Evolutionary conservation across 2,888 invertebrate species (phyloP), one percentile per base, ranked within the genome.

Genomic region (Anthrax anthrax): DNA sequence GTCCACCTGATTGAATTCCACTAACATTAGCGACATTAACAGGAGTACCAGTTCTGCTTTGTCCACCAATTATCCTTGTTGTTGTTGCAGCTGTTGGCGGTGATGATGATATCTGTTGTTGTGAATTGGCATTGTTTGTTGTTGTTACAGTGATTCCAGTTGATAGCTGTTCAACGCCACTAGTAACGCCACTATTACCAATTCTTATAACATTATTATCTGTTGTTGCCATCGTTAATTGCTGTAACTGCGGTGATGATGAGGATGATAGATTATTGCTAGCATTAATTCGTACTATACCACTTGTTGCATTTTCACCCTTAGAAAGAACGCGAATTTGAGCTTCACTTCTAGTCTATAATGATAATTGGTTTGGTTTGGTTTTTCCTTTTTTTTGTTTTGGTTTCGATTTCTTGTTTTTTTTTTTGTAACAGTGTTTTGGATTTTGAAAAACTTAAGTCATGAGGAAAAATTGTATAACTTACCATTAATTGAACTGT

Each of bases 261-360:
- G 38, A 17, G 18, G 36, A 34, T 34, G 27, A 37, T 17, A 23
- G 17, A 29, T 39, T 37, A 13, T 47, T 42, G 37, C 53, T 56
- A n/a, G 57, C 52, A 14, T 55, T 54, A 47, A 62, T 55, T 12
- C 69, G 63, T 27, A 67, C 62, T 23, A 69, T 63, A 17, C 69
- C 69, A 34, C 65, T 62, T 46, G 51, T 58, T 18, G 54, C 51
- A 47, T 61, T 56, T 49, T 68, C 69, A 36, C 63, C 59, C 50
- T 63, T 64, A 27, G 64, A 55, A 43, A 69, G 53, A 51, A 67
- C 60, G n/a, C 66, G 63, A 47, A 69, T 59, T 50, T 63, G 62
- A 47, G 65, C 62, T 53, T 67, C 65, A 27, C 54, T 50, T 55
- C 63, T 66, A 47, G 55, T 60, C 65, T 66, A 50, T 29, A 57